These are phyloP conservation scores for Acyrthosiphon pisum DNA, from an alignment of 1,140 invertebrate genomes.

Conservation along the genomic window DNA sequence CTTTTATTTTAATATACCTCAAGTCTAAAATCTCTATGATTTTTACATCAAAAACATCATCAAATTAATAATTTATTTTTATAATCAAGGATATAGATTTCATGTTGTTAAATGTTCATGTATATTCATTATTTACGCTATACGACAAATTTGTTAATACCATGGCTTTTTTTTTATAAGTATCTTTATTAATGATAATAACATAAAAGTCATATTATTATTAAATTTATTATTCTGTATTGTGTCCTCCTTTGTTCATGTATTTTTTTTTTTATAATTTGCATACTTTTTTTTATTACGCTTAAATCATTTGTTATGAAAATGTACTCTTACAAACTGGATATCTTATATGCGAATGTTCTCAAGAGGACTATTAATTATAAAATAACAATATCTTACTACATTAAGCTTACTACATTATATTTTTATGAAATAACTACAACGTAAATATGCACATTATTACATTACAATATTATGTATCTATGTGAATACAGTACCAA, in stretches of 20 bases:
- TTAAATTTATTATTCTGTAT: not conserved
- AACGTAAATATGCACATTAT: not conserved
- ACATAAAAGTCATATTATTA: not conserved
- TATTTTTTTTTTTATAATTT: not conserved
- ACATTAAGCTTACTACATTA: not conserved
- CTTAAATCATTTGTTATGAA: not conserved
- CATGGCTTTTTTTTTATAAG: not conserved
- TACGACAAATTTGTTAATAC: not conserved
- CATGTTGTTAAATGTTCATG: not conserved
- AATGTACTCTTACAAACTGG: not conserved
- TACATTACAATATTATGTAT: not conserved
- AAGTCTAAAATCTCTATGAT: not conserved
- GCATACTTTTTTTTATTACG: not conserved
- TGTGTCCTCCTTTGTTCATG: not conserved
- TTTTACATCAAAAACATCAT: not conserved
- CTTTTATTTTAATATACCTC: not conserved
- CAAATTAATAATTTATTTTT: not conserved
- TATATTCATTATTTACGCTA: too few relatives aligned
- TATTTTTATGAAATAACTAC: not conserved
- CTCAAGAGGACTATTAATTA: constrained; percentile 14
- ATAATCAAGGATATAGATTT: not conserved
- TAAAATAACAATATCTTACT: not conserved
- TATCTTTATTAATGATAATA: not conserved
- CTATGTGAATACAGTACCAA: not conserved
- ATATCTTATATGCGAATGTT: not conserved